These are phyloP conservation scores for Epinephelus lanceolatus DNA, from an alignment of 2,113 vertebrate species.

Conservation along the genomic window DNA sequence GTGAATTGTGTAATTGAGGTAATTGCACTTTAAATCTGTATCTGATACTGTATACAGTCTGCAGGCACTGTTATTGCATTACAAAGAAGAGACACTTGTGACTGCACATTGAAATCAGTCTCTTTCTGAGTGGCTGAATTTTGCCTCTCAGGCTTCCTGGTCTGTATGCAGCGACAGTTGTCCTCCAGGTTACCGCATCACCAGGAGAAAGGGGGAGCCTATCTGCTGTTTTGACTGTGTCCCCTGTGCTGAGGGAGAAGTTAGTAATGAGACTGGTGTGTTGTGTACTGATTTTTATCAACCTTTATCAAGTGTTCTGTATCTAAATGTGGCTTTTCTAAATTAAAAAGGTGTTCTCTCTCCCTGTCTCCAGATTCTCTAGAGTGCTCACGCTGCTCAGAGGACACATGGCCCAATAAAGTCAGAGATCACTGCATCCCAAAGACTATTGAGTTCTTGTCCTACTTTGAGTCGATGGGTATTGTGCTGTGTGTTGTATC, in stretches of 20 bases:
- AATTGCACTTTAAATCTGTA: no score
- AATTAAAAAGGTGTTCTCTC: not conserved
- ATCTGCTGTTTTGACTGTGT: not conserved
- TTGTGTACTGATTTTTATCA: not conserved
- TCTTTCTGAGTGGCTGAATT: conserved; percentile 37
- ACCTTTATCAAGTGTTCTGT: no score
- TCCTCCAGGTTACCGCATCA: conserved; percentile 77
- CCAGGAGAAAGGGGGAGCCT: conserved; percentile 49
- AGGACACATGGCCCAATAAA: not conserved
- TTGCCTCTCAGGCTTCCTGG: conserved; percentile 69
- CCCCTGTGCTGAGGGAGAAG: not conserved
- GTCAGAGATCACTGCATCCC: not conserved
- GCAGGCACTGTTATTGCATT: no score
- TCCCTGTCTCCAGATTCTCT: not conserved
- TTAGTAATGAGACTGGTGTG: conserved; percentile 52
- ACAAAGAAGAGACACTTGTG: not conserved
- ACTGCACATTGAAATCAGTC: not conserved
- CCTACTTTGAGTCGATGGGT: not conserved
- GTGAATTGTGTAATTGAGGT: no score
- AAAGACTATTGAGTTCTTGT: not conserved
- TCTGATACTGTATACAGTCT: no score
- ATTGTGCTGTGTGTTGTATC: not conserved
- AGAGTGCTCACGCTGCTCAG: not conserved
- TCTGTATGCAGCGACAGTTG: conserved; percentile 84
- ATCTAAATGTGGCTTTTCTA: not conserved